Percentiles rank a stretch among this genome's conserved stretches.
Evolutionary conservation across 1,140 invertebrate species (phyloP).

Genomic region (Bombus waltoni): DNA sequence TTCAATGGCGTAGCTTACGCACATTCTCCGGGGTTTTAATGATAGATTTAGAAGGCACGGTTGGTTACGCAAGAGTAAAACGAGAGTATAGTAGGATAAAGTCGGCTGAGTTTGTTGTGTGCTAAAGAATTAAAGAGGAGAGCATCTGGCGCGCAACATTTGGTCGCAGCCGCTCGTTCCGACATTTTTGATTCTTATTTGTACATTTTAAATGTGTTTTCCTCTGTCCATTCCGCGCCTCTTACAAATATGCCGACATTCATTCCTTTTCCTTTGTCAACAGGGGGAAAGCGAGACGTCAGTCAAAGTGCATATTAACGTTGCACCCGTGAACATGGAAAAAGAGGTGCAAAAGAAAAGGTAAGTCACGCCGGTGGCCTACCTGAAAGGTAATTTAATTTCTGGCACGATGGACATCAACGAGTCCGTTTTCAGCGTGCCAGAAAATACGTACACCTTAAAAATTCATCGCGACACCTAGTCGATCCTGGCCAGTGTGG

Average conservation of each 20-base stretch:
- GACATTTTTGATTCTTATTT: constrained; percentile 38
- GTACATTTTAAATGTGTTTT: constrained; percentile 25
- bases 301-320: constrained; percentile 35
- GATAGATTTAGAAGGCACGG: neutral
- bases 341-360: neutral
- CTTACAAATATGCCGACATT: constrained; percentile 12
- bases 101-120: neutral
- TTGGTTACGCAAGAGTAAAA: constrained; percentile 18
- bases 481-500: neutral
- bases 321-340: constrained; percentile 11
- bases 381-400: constrained; percentile 43
- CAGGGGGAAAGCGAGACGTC: neutral
- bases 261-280: neutral
- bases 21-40: constrained; percentile 18
- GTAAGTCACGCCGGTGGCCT: constrained; percentile 5
- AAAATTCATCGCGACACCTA: constrained; percentile 39
- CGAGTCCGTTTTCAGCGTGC: constrained; percentile 33
- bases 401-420: constrained; percentile 33
- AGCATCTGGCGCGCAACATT: neutral
- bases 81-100: too few relatives aligned
- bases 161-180: neutral
- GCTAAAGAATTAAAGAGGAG: neutral
- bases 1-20: constrained; percentile 7
- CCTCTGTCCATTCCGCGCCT: neutral
- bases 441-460: constrained; percentile 27